Evolutionary conservation across 2,888 invertebrate genomes (phyloP), one percentile per base, ranked within the genome.

Genomic region (Eulithis testata): DNA sequence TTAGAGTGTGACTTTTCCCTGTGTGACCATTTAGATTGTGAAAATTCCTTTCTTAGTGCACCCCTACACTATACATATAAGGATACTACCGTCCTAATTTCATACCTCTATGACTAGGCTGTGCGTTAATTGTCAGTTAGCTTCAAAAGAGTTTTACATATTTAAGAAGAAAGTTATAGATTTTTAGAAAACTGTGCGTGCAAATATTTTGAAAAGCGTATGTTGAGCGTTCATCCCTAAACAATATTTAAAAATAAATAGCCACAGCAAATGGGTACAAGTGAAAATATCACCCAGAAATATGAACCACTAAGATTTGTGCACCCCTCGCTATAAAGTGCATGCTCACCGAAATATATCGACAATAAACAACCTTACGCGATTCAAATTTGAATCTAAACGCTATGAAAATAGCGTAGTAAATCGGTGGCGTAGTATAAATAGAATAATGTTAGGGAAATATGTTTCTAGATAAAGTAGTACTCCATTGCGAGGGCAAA

Each of bases 301-400:
- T 88, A 86, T 84, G 80, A 82, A 81, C 82, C 74, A 72, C 76
- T 72, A 83, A 86, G 83, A 86, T 88, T 84, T 85, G 81, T 82
- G 81, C 75, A 69, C 69, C 58, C 70, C 73, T 68, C 73, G 63
- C 80, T 80, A 79, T 86, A 86, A 86, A 87, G 81, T 83, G 84
- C 82, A 81, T 76, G 77, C 79, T 76, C 9, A 14, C 78, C 65
- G 76, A 83, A 85, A 87, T 85, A 86, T 86, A 87, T 87, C 79
- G 82, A 71, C 84, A 82, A 87, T 87, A 88, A 88, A 88, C 84
- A 79, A 82, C 65, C 56, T 44, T 8, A 14, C 14, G 2, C 11
- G 65, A 61, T 12, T 6, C 60, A 4, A 74, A 78, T 76, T 70
- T 69, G 60, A 57, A 75, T 81, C 70, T 75, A 81, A 69, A 36